Evolutionary conservation across 2,888 invertebrate genomes (phyloP).

Genomic region (Acrobasis suavella): DNA sequence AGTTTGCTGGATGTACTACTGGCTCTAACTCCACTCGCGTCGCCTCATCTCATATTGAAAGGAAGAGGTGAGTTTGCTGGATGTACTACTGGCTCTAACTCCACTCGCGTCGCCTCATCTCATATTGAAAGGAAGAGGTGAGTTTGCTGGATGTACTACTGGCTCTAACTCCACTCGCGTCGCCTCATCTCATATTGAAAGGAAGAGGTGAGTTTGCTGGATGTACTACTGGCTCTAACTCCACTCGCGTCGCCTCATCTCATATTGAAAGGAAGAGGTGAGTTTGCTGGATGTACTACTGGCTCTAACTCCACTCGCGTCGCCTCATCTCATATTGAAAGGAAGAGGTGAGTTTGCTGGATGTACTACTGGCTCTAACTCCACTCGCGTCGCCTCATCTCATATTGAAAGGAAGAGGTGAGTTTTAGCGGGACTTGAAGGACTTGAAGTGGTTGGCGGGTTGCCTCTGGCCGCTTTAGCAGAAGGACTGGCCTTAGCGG

Average conservation of each 20-base stretch:
- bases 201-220: constrained; percentile 87
- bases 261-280: constrained; percentile 81
- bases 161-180: constrained; percentile 94
- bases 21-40: constrained; percentile 94
- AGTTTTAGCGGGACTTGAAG: no score
- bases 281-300: constrained; percentile 92
- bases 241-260: constrained; percentile 88
- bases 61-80: constrained; percentile 87
- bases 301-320: constrained; percentile 94
- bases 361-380: constrained; percentile 94
- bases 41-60: constrained; percentile 68
- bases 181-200: constrained; percentile 68
- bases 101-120: constrained; percentile 88
- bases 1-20: constrained; percentile 92
- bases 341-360: constrained; percentile 87
- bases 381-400: constrained; percentile 88
- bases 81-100: constrained; percentile 94
- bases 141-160: constrained; percentile 92
- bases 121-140: constrained; percentile 81
- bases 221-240: constrained; percentile 94
- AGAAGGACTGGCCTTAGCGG: constrained; percentile 96
- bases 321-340: constrained; percentile 68
- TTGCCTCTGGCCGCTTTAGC: constrained; percentile 94
- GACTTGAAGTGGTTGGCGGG: constrained; percentile 90
- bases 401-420: constrained; percentile 81